Conservation (phyloP, 2,797 vertebrate genomes). For the Zonotrichia albicollis region DNA sequence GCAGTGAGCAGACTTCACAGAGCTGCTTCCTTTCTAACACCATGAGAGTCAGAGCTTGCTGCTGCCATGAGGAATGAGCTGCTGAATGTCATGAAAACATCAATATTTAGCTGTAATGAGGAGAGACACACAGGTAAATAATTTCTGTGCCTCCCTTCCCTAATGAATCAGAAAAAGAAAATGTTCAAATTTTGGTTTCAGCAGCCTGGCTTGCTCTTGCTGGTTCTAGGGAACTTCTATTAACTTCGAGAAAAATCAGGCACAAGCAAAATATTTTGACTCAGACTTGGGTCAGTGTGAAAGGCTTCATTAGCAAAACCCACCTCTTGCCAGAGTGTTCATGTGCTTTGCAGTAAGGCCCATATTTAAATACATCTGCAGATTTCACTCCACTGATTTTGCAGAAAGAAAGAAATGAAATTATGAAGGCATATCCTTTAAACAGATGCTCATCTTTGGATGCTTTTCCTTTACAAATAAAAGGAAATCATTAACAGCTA, state of each 20-base stretch:
- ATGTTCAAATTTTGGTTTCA: not conserved
- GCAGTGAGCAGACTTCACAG: not conserved
- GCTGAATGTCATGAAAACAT: not conserved
- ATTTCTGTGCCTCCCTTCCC: not conserved
- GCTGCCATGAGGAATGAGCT: not conserved
- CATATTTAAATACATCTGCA: not conserved
- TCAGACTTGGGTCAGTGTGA: not conserved
- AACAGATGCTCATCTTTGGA: not conserved
- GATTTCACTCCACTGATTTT: not conserved
- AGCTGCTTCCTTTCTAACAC: not conserved
- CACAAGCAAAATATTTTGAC: not conserved
- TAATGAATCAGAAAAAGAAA: not conserved
- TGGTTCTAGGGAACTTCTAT: not conserved
- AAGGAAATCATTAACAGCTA: not conserved
- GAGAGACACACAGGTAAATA: not conserved
- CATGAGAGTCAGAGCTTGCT: not conserved
- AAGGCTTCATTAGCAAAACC: not conserved
- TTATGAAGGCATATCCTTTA: not conserved
- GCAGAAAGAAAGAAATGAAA: not conserved
- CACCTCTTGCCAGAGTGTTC: not conserved
- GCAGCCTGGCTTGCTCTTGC: not conserved
- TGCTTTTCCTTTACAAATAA: not conserved
- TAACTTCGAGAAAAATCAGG: fast-evolving
- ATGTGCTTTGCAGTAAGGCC: not conserved
- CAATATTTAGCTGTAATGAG: not conserved